Evolutionary conservation across 2,113 vertebrate species (phyloP), one percentile per base, ranked within the genome.

Genomic region (Carollia perspicillata): DNA sequence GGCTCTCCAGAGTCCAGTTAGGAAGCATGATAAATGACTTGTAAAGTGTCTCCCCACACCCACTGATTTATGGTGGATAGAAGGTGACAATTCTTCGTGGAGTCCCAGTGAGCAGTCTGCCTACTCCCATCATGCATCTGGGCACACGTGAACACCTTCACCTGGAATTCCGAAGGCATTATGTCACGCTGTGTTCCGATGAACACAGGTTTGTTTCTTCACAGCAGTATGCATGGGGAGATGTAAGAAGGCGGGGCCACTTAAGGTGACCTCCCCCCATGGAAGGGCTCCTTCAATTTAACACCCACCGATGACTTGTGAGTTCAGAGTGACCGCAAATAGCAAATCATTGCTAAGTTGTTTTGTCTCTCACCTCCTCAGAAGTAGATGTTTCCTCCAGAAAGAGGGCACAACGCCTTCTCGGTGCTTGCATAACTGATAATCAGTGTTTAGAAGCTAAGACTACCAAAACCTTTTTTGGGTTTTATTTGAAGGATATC

Each of bases 141-240:
- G 71, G 81, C 74, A 49, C 49, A 58, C 30, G 42, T 1, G 84
- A 90, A 95, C 80, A 90, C 78, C 94, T 97, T 80, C 83, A 79
- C 90, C 86, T 95, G 95, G 96, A 97, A 97, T 95, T 93, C 90
- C 68, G 85, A 69, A 88, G 78, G 94, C 95, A 91, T 93, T 92
- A 92, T 83, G 81, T 47, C 96, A 35, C 4, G 81, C 93, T 94
- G 95, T 49, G 94, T 30, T 79, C 95, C 83, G 65, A 69, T 74
- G 63, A 79, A 88, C n/a, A 90, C 96, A 96, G 95, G 92, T 78
- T 77, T 83, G 94, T 94, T 92, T 94, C 80, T 80, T 90, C 96
- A 42, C 92, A 96, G 97, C 90, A 60, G 94, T 87, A 2, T 9
- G 75, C 49, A 89, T 74, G 42, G 53, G 53, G 42, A 85, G 80